These are phyloP conservation scores for Melinopterus prodromus DNA, from an alignment of 2,888 invertebrate species.

Conservation along the genomic window DNA sequence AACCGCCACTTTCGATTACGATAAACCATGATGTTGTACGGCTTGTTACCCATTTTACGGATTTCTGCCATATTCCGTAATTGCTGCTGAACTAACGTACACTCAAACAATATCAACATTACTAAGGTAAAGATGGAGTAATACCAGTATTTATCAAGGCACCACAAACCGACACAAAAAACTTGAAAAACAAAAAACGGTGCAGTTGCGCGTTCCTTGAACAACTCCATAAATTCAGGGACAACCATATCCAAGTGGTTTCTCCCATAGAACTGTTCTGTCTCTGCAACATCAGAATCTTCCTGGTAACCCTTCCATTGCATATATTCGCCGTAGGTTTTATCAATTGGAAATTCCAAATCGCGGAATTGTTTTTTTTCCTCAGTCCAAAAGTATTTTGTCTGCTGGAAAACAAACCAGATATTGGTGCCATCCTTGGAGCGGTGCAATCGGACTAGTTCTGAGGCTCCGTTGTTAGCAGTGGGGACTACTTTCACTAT, in stretches of 20 bases:
- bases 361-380: slow-evolving; percentile 83
- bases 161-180: slow-evolving; percentile 98
- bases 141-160: slow-evolving; percentile 98
- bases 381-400: slow-evolving; percentile 91
- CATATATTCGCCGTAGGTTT: slow-evolving; percentile 74
- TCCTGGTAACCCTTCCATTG: slow-evolving; percentile 89
- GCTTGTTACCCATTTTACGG: slow-evolving; percentile 98
- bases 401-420: slow-evolving; percentile 98
- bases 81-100: slow-evolving; percentile 96
- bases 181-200: slow-evolving; percentile 99
- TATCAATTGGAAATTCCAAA: slow-evolving; percentile 84
- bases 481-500: slow-evolving; percentile 95
- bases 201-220: slow-evolving; percentile 97
- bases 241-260: slow-evolving; percentile 91
- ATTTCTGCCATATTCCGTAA: slow-evolving; percentile 98
- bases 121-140: slow-evolving; percentile 96
- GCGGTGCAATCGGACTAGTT: slow-evolving; percentile 83
- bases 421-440: slow-evolving; percentile 67
- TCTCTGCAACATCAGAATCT: slow-evolving; percentile 78
- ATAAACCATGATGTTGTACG: slow-evolving; percentile 90
- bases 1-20: slow-evolving; percentile 90
- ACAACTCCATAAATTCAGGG: slow-evolving; percentile 96
- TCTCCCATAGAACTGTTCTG: slow-evolving; percentile 85
- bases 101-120: slow-evolving; percentile 95
- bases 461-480: slow-evolving; percentile 96